phyloP scores from a whole-genome alignment of 1,140 invertebrate genomes.

The Thrips palmi region DNA sequence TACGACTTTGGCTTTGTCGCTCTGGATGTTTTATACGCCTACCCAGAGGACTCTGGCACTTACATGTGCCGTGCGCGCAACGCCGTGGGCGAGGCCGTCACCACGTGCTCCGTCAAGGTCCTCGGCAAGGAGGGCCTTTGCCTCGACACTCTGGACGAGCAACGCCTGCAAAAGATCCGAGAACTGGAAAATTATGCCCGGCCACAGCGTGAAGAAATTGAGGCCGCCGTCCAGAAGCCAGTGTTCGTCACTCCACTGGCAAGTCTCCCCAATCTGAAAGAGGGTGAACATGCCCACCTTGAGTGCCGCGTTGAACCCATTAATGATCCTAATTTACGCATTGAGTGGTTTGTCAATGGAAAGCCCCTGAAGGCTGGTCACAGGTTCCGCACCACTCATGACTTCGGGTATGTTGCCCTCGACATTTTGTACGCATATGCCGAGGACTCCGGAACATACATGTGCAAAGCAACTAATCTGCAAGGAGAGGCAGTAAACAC shows the following conservation, averaged over 20 bases:
- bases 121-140: conserved; percentile 66
- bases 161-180: conserved; percentile 71
- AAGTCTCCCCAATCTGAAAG: conserved; percentile 64
- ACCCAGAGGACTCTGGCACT: conserved; percentile 84
- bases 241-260: conserved; percentile 72
- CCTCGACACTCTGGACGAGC: conserved; percentile 74
- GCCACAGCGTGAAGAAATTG: conserved; percentile 53
- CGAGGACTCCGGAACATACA: conserved; percentile 87
- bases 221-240: conserved; percentile 58
- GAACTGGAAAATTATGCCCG: conserved; percentile 68
- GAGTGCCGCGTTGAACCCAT: conserved; percentile 91
- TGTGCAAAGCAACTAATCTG: conserved; percentile 81
- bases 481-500: conserved; percentile 85
- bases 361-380: conserved; percentile 61
- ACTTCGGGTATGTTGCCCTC: conserved; percentile 89
- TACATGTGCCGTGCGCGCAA: conserved; percentile 92
- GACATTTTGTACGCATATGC: conserved; percentile 85
- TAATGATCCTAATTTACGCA: conserved; percentile 83
- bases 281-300: conserved; percentile 82
- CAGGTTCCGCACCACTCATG: conserved; percentile 77
- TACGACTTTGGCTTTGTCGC: conserved; percentile 94
- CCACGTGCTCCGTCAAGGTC: conserved; percentile 68
- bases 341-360: conserved; percentile 91
- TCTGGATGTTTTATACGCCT: conserved; percentile 88
- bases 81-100: conserved; percentile 76